Evolutionary conservation across 2,888 invertebrate species (phyloP).

Genomic region (Acleris cristana): DNA sequence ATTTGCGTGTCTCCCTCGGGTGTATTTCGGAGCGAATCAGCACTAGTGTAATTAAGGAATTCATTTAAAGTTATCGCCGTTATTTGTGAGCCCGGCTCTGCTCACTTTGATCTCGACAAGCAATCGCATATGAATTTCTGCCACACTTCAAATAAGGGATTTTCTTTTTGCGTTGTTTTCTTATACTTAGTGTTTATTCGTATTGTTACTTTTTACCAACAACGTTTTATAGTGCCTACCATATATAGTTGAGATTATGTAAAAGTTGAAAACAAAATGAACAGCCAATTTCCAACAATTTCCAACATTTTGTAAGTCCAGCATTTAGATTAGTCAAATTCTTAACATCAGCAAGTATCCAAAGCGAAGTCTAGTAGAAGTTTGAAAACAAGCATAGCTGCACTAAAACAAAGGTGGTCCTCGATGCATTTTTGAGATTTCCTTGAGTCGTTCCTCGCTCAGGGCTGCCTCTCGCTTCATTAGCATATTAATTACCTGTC

Average conservation of each 20-base stretch:
- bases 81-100: conserved; percentile 49
- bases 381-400: neutral
- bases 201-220: too few relatives aligned
- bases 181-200: neutral
- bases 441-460: conserved; percentile 27
- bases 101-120: conserved; percentile 35
- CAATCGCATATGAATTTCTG: conserved; percentile 22
- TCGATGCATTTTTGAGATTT: conserved; percentile 24
- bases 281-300: too few relatives aligned
- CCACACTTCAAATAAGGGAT: conserved; percentile 15
- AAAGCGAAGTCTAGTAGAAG: neutral
- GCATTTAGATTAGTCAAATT: too few relatives aligned
- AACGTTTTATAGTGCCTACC: too few relatives aligned
- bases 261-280: too few relatives aligned
- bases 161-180: neutral
- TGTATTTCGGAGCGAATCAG: conserved; percentile 74
- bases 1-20: conserved; percentile 65
- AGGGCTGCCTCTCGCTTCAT: conserved; percentile 61
- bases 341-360: too few relatives aligned
- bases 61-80: conserved; percentile 74
- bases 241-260: too few relatives aligned
- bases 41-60: conserved; percentile 79
- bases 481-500: conserved; percentile 81
- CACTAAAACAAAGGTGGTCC: conserved; percentile 16
- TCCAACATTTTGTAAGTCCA: too few relatives aligned